Conservation (phyloP, 2,888 invertebrate species). For the Melinaea marsaeus region DNA sequence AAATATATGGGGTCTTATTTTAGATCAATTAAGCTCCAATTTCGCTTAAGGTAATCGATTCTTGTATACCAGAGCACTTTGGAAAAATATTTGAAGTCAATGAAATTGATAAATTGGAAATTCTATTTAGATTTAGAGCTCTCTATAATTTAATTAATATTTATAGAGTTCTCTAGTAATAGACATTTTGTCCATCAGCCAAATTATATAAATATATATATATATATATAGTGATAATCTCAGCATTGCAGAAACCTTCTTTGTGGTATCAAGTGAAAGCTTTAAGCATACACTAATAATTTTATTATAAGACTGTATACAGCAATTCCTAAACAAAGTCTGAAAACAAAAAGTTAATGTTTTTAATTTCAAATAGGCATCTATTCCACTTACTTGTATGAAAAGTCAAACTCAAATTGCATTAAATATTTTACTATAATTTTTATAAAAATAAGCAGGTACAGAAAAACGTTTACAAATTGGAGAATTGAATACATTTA, state of each 20-base stretch:
- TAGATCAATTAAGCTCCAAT: neutral
- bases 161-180: too few relatives aligned
- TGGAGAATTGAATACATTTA: too few relatives aligned
- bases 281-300: conserved; percentile 58
- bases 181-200: conserved; percentile 57
- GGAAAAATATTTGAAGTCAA: neutral
- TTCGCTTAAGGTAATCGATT: neutral
- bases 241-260: conserved; percentile 76
- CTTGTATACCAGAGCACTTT: neutral
- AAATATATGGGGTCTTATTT: too few relatives aligned
- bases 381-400: too few relatives aligned
- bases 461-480: too few relatives aligned
- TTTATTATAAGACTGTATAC: neutral
- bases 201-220: conserved; percentile 74
- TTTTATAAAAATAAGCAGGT: too few relatives aligned
- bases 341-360: too few relatives aligned
- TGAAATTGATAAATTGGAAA: neutral
- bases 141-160: too few relatives aligned
- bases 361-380: too few relatives aligned
- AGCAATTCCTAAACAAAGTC: too few relatives aligned
- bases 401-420: too few relatives aligned
- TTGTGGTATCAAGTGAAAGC: conserved; percentile 74
- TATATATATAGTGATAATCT: conserved; percentile 74
- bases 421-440: too few relatives aligned
- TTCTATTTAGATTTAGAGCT: neutral